A percentile compares a stretch with the other conserved stretches of the same genome.
Conservation (phyloP, 2,888 invertebrate species). For the Tinea trinotella region DNA sequence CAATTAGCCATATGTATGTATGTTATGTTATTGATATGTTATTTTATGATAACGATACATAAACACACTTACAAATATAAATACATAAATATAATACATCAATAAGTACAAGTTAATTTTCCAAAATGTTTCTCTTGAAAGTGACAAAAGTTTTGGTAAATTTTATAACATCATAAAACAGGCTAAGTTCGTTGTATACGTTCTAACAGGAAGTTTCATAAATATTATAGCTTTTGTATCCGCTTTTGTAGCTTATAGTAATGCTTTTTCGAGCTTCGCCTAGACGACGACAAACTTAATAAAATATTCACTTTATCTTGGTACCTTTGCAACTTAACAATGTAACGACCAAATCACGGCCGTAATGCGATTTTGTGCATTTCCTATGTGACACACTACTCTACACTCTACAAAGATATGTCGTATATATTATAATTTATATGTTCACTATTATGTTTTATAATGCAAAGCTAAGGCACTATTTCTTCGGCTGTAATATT, state of each 20-base stretch:
- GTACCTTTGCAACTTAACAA: constrained; percentile 1
- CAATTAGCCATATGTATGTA: no score
- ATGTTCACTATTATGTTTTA: no score
- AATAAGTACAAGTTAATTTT: background rate
- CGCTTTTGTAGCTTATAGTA: constrained; percentile 7
- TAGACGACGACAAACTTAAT: constrained; percentile 1
- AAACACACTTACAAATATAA: no score
- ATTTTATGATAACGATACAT: no score
- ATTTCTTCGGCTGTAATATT: no score
- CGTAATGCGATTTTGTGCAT: background rate
- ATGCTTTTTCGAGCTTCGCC: constrained; percentile 4
- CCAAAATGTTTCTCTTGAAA: background rate
- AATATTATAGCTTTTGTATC: background rate
- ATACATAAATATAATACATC: no score
- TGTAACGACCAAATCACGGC: background rate
- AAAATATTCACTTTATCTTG: constrained; percentile 12
- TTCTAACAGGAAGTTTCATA: background rate
- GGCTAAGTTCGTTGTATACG: background rate
- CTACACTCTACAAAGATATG: no score
- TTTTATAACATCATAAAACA: background rate
- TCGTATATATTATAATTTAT: no score
- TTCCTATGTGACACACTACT: background rate
- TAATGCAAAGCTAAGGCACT: no score
- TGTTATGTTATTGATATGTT: no score
- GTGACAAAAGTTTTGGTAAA: background rate